These are phyloP conservation scores for Lysiphlebus fabarum DNA, from an alignment of 1,140 invertebrate species.

Conservation along the genomic window DNA sequence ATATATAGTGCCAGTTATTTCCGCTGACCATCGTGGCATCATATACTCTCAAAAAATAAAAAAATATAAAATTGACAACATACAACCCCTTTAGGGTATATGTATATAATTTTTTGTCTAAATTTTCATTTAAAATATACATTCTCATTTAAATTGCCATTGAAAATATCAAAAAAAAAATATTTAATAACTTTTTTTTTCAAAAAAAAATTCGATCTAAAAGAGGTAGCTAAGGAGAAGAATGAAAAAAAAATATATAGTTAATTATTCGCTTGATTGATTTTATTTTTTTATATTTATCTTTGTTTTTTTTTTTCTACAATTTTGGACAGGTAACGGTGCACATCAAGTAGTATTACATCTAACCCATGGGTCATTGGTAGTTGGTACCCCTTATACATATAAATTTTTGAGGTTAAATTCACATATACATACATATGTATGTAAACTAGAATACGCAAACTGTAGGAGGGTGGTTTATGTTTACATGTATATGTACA, in stretches of 20 bases:
- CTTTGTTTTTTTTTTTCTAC: neutral
- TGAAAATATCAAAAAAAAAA: no score
- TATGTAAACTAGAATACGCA: constrained; percentile 9
- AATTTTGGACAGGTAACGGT: constrained; percentile 3
- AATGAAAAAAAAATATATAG: no score
- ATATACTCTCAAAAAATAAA: constrained; percentile 36
- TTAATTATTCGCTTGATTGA: no score
- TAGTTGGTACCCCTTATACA: constrained; percentile 9
- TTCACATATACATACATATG: constrained; percentile 1
- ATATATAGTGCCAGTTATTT: constrained; percentile 52
- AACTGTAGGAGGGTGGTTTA: constrained; percentile 6
- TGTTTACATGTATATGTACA: neutral
- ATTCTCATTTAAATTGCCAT: no score
- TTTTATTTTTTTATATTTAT: no score
- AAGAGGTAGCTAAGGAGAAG: no score
- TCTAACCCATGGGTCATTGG: constrained; percentile 3
- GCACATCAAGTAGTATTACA: neutral
- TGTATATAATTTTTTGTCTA: no score
- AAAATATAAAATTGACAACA: constrained; percentile 8
- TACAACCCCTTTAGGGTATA: constrained; percentile 12
- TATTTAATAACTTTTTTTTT: no score
- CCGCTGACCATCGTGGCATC: constrained; percentile 51
- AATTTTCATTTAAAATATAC: no score
- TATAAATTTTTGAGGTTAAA: constrained; percentile 2
- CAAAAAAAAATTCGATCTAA: no score